These are phyloP conservation scores for Plebejus melissa DNA, from an alignment of 2,888 invertebrate genomes.

Conservation along the genomic window DNA sequence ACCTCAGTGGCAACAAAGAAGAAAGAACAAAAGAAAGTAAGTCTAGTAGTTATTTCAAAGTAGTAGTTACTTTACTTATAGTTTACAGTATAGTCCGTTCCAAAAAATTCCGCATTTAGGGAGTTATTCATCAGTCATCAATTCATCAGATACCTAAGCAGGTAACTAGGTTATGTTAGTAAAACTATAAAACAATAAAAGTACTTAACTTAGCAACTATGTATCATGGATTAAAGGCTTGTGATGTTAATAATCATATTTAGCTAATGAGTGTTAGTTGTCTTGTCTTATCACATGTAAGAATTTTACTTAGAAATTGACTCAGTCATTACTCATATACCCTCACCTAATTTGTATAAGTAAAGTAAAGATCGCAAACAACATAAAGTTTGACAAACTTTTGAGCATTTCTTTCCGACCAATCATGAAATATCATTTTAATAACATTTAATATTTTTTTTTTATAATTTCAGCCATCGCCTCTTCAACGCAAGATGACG, in stretches of 20 bases:
- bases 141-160: neutral
- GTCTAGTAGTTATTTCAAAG: neutral
- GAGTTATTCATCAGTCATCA: neutral
- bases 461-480: neutral
- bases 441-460: neutral
- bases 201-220: slow-evolving; percentile 1
- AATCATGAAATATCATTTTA: neutral
- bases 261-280: neutral
- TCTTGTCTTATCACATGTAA: neutral
- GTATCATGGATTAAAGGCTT: neutral
- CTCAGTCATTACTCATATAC: no score
- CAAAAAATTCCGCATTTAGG: no score
- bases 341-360: no score
- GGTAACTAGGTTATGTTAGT: neutral
- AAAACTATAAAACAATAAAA: neutral
- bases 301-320: neutral
- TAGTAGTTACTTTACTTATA: no score
- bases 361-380: no score
- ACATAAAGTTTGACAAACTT: neutral
- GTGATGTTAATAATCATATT: neutral
- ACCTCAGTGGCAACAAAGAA: neutral
- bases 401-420: neutral
- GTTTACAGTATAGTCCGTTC: no score
- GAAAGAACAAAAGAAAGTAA: neutral
- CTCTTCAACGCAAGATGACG: slow-evolving; percentile 6